Base-by-base conservation (phyloP, 2,113 vertebrate species). In the Lepus timidus region DNA sequence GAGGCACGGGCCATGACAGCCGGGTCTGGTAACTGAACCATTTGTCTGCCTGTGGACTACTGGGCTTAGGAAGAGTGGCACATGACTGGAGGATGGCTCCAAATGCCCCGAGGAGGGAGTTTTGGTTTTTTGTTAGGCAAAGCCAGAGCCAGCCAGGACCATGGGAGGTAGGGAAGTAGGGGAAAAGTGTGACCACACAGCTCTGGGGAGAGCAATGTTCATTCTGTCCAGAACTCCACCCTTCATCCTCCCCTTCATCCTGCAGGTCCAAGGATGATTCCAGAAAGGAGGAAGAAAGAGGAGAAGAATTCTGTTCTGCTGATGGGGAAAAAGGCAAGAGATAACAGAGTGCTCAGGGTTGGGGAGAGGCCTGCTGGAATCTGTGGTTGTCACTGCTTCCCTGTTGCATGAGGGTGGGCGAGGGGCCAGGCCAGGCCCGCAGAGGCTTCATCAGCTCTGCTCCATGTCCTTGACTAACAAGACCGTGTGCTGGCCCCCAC, bases 401-500 rank as follows among this genome's bases (percentile, higher is more conserved):
- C n/a, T 94, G 93, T 92, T 95, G 86, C 23, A 16, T 29, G 64
- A 87, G 78, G 80, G 52, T 67, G 81, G 19, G 27, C 2, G 7
- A 29, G n/a, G 61, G 92, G 61, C 90, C 36, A 36, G 89, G 85
- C 64, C 87, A 93, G 91, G 93, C 87, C 95, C 95, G 70, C 55
- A 52, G 31, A 55, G 85, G 0, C 68, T 89, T 94, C 95, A 99
- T 99, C 99, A 99, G 96, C 99, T 99, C 97, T 99, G 99, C 94
- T 99, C 98, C 90, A 98, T 98, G 95, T 99, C 99, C 97, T 98
- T 99, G 95, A 99, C 99, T 76, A 99, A 96, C 90, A 99, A 97
- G 91, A 98, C 99, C 0, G 99, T 99, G 98, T 99, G 99, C 97
- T 99, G 99, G 95, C 99, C 99, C 0, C 99, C 99, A 0, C 99